These are phyloP conservation scores for Hucho hucho DNA, from an alignment of 2,113 vertebrate genomes.

Conservation along the genomic window DNA sequence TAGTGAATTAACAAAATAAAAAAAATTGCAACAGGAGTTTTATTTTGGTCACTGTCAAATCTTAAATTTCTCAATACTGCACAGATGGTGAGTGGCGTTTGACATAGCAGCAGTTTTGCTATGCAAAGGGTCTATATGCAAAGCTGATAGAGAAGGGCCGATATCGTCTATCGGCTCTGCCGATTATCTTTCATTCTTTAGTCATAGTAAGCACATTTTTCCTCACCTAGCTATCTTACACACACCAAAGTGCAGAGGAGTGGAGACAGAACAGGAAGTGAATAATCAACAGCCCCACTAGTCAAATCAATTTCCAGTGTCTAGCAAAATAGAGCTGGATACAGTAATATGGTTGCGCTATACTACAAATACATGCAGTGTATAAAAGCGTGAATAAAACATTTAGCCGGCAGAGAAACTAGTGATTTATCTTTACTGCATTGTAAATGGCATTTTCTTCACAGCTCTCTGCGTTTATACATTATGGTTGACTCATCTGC, in stretches of 20 bases:
- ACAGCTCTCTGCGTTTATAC: neutral
- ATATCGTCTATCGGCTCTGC: no score
- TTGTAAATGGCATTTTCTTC: neutral
- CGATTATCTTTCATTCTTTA: no score
- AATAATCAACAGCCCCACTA: neutral
- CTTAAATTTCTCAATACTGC: no score
- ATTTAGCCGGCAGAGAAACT: neutral
- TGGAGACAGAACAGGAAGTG: constrained; percentile 5
- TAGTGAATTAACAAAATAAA: no score
- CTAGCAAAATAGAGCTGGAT: neutral
- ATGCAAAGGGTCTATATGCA: no score
- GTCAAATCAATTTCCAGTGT: neutral
- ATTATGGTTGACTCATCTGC: neutral
- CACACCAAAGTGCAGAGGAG: neutral
- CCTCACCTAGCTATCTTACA: neutral
- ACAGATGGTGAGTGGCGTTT: no score
- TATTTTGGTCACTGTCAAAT: no score
- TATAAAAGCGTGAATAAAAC: neutral
- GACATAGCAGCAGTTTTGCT: no score
- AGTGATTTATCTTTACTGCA: neutral
- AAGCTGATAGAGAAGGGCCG: no score
- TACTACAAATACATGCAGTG: neutral
- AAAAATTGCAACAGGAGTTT: no score
- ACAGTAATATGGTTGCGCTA: neutral
- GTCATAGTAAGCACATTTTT: no score